These are phyloP conservation scores for Gnatocerus cornutus DNA, from an alignment of 2,888 invertebrate genomes.

Conservation along the genomic window DNA sequence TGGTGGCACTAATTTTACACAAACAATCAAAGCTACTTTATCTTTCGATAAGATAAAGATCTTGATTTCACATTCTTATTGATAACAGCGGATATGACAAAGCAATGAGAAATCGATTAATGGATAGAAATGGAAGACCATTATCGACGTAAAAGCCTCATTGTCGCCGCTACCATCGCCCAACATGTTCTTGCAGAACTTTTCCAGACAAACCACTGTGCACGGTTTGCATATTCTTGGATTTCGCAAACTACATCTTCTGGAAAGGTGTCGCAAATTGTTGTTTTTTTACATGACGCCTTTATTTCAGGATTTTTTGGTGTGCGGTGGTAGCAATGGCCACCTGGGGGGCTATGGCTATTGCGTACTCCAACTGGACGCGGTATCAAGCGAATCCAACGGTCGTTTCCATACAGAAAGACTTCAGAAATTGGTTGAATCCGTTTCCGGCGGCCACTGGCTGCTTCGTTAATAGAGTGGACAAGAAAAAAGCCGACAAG, in stretches of 20 bases:
- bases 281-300: background rate
- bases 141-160: background rate
- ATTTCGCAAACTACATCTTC: constrained; percentile 55
- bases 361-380: constrained; percentile 74
- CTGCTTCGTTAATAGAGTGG: constrained; percentile 71
- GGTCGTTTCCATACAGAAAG: constrained; percentile 78
- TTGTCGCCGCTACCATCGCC: background rate
- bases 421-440: constrained; percentile 77
- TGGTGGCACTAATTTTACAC: background rate
- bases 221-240: constrained; percentile 63
- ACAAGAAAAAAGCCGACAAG: constrained; percentile 63
- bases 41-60: constrained; percentile 2
- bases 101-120: background rate
- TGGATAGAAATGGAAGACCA: background rate
- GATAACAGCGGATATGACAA: background rate
- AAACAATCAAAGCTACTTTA: constrained; percentile 1
- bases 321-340: constrained; percentile 66
- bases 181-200: constrained; percentile 12
- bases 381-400: constrained; percentile 77
- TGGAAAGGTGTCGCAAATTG: constrained; percentile 56
- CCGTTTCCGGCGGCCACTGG: constrained; percentile 75
- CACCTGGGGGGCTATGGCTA: constrained; percentile 69
- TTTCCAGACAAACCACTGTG: constrained; percentile 63
- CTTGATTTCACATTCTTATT: constrained; percentile 1
- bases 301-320: constrained; percentile 71